Evolutionary conservation across 1,140 invertebrate genomes (phyloP).

Genomic region (Hesperophylax magnus): DNA sequence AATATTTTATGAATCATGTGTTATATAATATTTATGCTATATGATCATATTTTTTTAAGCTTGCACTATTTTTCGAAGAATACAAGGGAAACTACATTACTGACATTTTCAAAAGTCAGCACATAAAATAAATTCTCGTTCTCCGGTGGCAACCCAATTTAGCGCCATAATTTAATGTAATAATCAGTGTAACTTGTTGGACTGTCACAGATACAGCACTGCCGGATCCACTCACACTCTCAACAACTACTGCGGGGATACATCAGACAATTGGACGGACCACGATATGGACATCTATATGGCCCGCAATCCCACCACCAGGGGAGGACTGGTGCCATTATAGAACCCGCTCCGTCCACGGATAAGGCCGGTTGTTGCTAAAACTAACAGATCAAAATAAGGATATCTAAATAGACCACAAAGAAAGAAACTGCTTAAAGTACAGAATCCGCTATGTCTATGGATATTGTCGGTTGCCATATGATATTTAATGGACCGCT

Average conservation of each 20-base stretch:
- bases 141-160: conserved; percentile 31
- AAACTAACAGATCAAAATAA: too few species aligned
- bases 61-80: too few species aligned
- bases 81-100: too few species aligned
- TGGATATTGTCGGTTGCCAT: too few species aligned
- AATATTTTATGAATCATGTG: too few species aligned
- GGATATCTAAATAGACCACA: too few species aligned
- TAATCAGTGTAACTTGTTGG: conserved; percentile 58
- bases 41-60: too few species aligned
- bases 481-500: too few species aligned
- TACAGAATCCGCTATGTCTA: too few species aligned
- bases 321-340: conserved; percentile 87
- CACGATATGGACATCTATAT: conserved; percentile 97
- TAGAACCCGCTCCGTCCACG: conserved; percentile 66
- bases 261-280: conserved; percentile 94
- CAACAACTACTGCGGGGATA: conserved; percentile 82
- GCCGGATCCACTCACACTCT: conserved; percentile 84
- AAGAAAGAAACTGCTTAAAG: too few species aligned
- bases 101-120: too few species aligned
- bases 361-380: conserved; percentile 2
- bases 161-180: conserved; percentile 49
- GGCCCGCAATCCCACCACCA: conserved; percentile 89
- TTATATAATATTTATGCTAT: too few species aligned
- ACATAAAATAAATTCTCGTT: not conserved
- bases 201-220: conserved; percentile 73